Evolutionary conservation across 2,888 invertebrate species (phyloP).

Genomic region (Sturmia bella): DNA sequence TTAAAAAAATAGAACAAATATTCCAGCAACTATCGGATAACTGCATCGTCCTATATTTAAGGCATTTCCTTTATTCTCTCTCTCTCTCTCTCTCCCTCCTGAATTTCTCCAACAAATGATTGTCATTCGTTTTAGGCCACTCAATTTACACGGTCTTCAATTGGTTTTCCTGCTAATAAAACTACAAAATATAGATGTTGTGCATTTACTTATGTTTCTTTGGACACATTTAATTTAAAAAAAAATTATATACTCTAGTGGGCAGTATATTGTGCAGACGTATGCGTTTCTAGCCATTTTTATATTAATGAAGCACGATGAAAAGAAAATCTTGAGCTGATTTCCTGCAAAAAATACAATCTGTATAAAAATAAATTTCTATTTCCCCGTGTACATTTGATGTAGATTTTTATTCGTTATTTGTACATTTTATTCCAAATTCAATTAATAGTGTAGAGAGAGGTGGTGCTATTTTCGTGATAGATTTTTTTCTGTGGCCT

Average conservation of each 20-base stretch:
- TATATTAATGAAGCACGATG: constrained; percentile 6
- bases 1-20: too few species aligned
- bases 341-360: constrained; percentile 50
- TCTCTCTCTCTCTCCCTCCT: too few species aligned
- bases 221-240: constrained; percentile 7
- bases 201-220: too few species aligned
- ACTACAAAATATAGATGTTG: too few species aligned
- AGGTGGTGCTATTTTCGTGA: constrained; percentile 27
- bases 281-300: constrained; percentile 23
- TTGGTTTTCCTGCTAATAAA: too few species aligned
- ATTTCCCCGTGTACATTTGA: too few species aligned
- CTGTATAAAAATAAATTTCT: neutral
- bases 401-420: neutral
- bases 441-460: constrained; percentile 46
- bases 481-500: neutral
- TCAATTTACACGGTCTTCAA: too few species aligned
- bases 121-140: too few species aligned
- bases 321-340: constrained; percentile 34
- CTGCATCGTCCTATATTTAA: too few species aligned
- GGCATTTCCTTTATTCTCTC: too few species aligned
- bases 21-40: too few species aligned
- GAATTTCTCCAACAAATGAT: too few species aligned
- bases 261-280: constrained; percentile 22
- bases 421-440: constrained; percentile 4
- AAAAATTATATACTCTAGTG: neutral